Percentiles rank a stretch among this genome's conserved stretches.
Conservation (phyloP, 2,113 vertebrate species). For the Steatornis caripensis region DNA sequence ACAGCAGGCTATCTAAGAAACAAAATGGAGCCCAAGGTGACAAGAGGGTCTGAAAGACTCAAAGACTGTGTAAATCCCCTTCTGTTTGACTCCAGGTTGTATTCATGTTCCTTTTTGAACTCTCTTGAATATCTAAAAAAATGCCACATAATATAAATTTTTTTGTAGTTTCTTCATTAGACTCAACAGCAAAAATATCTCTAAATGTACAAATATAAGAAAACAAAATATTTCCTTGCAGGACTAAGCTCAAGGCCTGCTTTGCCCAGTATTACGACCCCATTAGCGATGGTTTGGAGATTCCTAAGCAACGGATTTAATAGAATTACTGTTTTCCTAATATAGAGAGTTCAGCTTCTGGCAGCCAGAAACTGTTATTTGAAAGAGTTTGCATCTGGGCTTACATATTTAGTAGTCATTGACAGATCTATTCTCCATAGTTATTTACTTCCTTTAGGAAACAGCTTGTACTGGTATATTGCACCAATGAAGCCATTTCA, state of each 20-base stretch:
- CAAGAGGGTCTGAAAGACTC: neutral
- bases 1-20: neutral
- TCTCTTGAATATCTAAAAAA: neutral
- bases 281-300: neutral
- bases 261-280: neutral
- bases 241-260: neutral
- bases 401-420: neutral
- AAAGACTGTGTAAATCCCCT: neutral
- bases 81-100: neutral
- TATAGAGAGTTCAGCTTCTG: neutral
- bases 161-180: neutral
- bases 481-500: neutral
- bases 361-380: neutral
- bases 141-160: neutral
- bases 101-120: neutral
- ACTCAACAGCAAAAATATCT: neutral
- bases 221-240: neutral
- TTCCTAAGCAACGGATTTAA: neutral
- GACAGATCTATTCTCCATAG: neutral
- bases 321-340: neutral
- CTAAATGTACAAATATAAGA: neutral
- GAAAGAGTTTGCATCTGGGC: neutral
- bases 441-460: neutral
- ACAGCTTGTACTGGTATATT: neutral
- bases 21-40: neutral